Evolutionary conservation across 2,888 invertebrate genomes (phyloP), one percentile per base, ranked within the genome.

Genomic region (Hyles lineata): DNA sequence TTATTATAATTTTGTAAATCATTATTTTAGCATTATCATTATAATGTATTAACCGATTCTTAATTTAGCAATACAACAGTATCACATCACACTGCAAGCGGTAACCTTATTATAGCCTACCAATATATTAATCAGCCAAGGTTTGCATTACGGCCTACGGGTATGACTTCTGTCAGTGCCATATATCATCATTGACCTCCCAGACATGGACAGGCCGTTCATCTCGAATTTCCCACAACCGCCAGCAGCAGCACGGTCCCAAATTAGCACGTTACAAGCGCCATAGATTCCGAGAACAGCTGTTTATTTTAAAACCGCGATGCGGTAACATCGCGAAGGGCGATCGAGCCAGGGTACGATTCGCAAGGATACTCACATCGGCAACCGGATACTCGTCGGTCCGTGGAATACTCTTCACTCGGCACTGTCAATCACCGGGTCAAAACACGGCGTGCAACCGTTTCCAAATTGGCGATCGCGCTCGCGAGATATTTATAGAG

Each of bases 381-480:
- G 81, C 79, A 83, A 85, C 80, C 76, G 83, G 81, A 84, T 80
- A 78, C 81, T 85, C 80, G 88, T 82, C 80, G 85, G 82, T 85
- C 83, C 85, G 85, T 86, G 84, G 82, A 85, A 83, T 85, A 85
- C 87, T 92, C 92, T 92, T 90, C 93, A 92, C 92, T 92, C 92
- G 89, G 88, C 94, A 94, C 94, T 93, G 90, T 93, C 93, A 94
- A 94, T 93, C 94, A 94, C 94, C 93, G 93, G 92, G 91, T 89
- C 89, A 93, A 92, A 92, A 94, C 93, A 94, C 90, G 92, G 87
- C 90, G 92, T 90, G 91, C 88, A 89, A 90, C 89, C 86, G 92
- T 92, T 92, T 93, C 93, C 89, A 93, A 94, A 94, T 94, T 92
- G 94, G 94, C 92, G 92, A 91, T 91, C 90, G 92, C 91, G 92